Evolutionary conservation across 2,797 vertebrate species (phyloP), one percentile per base, ranked within the genome.

Genomic region (Gadopsis bispinosus): DNA sequence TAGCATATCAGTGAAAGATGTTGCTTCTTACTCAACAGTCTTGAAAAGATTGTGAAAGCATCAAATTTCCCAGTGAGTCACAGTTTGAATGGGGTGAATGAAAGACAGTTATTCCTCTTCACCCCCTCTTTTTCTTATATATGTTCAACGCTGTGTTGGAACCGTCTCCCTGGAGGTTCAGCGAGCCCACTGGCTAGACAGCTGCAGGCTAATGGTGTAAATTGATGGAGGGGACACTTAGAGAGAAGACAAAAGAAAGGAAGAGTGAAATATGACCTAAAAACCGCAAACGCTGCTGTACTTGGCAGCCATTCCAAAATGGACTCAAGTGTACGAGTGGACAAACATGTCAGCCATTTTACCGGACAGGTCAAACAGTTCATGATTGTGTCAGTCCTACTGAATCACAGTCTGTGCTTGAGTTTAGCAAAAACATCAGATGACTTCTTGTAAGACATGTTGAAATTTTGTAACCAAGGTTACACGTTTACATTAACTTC

Each of bases 41-140:
- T 26, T 75, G 31, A 68, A 75, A 48, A 51, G 54, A 43, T 69
- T 80, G 69, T 47, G 43, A 84, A 67, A 69, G 43, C 35, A 31
- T 63, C 13, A 41, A 66, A 55, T 77, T 84, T 89, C 75, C 54
- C 35, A 35, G 69, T 83, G 87, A 91, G 79, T 91, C 86, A 88
- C 68, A 56, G 69, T 79, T 50, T 66, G 71, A 83, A 64, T 56
- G 55, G 29, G 10, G 13, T 70, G 48, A 82, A 67, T 59, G 60
- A 82, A 73, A 79, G 20, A 56, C 69, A 41, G 48, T 88, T 89
- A 78, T 86, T 88, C 67, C 79, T 87, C 75, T 69, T 75, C 22
- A 58, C 60, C 39, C 63, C 37, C 35, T 66, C 22, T 59, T 61
- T 19, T 79, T 86, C 47, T 33, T 72, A 77, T 53, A 75, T 74